Evolutionary conservation across 2,113 vertebrate genomes (phyloP).

Genomic region (Acanthisitta chloris): DNA sequence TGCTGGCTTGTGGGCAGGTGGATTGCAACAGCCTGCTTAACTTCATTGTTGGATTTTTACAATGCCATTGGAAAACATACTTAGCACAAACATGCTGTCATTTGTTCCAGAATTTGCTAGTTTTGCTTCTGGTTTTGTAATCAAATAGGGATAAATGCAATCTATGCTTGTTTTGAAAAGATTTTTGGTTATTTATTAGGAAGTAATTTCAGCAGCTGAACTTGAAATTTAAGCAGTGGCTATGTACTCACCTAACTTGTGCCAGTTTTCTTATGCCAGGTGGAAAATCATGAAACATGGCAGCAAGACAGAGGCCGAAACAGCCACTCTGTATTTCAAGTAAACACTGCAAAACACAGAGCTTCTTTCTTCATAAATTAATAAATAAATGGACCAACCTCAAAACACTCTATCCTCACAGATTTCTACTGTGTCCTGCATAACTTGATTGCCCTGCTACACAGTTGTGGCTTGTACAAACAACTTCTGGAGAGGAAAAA

Average conservation of each 20-base stretch:
- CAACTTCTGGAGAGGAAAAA: background rate
- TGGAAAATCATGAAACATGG: constrained; percentile 39
- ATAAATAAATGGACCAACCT: background rate
- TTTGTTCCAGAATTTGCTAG: background rate
- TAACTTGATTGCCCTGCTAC: background rate
- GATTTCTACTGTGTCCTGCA: background rate
- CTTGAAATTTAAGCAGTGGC: background rate
- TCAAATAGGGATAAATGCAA: background rate
- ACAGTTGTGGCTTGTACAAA: background rate
- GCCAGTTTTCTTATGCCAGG: constrained; percentile 48
- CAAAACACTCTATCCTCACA: background rate
- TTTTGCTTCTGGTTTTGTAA: constrained; percentile 26
- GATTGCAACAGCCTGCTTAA: background rate
- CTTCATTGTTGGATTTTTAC: background rate
- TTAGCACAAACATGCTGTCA: background rate
- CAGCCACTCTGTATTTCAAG: constrained; percentile 16
- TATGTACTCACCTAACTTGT: background rate
- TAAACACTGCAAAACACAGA: constrained; percentile 1
- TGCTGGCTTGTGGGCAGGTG: background rate
- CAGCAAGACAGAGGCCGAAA: background rate
- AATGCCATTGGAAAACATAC: background rate
- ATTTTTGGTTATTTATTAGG: constrained; percentile 16
- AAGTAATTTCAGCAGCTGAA: constrained; percentile 6
- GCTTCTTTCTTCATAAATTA: constrained; percentile 2
- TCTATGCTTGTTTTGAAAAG: background rate